Base-by-base conservation (phyloP, 2,888 invertebrate species). In the Tetranychus truncatus region DNA sequence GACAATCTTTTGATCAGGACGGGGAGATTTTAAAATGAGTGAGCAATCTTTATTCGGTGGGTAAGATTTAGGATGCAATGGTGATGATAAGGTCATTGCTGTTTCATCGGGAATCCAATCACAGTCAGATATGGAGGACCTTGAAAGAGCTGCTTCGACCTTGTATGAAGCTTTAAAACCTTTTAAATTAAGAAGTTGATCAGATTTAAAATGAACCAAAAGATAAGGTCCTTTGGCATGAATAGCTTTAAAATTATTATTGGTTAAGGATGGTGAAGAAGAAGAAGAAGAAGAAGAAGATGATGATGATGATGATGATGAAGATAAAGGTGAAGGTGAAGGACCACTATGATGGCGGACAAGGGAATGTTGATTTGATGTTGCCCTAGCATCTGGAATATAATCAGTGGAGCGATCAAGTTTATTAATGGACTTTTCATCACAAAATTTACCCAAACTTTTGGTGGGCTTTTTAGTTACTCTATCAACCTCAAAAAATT, bases 161-260 rank as follows among this genome's bases (percentile, higher is more conserved):
- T 77, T 75, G 72, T 78, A 77, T 18, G 69, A 73, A 7, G 77
- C 78, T 55, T 74, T 72, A 75, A 78, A 79, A 2, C 79, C 79
- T 45, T 74, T 76, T 44, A 75, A 76, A 72, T 78, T 79, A 1
- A 79, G 72, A 4, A 78, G 76, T 34, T 79, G 75, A 74, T 79
- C 79, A 1, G 79, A 79, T 34, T 79, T 77, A 69, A 79, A 79
- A 74, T 79, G 79, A 6, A 79, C 45, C 21, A 79, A 76, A 11
- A 79, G 15, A 4, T 74, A 66, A 72, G 77, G 77, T 4, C 67
- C 71, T 0, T 55, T 74, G 7, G 74, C 71, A 24, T 69, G 73
- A n/a, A 55, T n/a, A 15, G 55, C 9, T 72, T 72, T 46, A 72
- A n/a, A 15, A 5, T 46, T 34, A 55, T 34, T 24, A 24, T 66